phyloP scores from a whole-genome alignment of 2,113 vertebrate genomes.

The Potamarius usumacintae region DNA sequence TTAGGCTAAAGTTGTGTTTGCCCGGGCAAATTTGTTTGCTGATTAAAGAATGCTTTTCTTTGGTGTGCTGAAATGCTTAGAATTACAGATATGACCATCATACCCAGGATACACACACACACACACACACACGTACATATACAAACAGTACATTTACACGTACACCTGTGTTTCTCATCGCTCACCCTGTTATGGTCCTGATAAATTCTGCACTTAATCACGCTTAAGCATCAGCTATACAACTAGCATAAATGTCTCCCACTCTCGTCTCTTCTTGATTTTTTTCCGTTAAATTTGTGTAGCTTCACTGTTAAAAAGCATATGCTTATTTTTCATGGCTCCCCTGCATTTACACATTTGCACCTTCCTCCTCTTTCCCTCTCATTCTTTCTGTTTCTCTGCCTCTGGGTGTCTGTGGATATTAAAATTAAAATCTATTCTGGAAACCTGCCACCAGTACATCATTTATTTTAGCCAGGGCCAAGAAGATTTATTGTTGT shows the following conservation, averaged over 20 bases:
- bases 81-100: slow-evolving; percentile 3
- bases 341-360: slow-evolving; percentile 26
- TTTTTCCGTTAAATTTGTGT: not conserved
- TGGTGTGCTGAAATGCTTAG: slow-evolving; percentile 13
- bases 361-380: slow-evolving; percentile 28
- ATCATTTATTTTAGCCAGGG: slow-evolving; percentile 58
- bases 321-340: slow-evolving; percentile 22
- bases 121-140: slow-evolving; percentile 6
- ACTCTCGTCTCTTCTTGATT: not conserved
- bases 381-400: slow-evolving; percentile 28
- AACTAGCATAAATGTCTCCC: not conserved
- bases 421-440: slow-evolving; percentile 60
- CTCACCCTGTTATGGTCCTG: not conserved
- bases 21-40: slow-evolving; percentile 44
- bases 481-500: slow-evolving; percentile 59
- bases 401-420: slow-evolving; percentile 47
- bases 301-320: slow-evolving; percentile 31
- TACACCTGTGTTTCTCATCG: slow-evolving; percentile 7
- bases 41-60: slow-evolving; percentile 30
- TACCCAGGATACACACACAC: not conserved
- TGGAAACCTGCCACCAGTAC: slow-evolving; percentile 55
- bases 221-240: slow-evolving; percentile 8
- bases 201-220: not conserved
- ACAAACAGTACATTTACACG: not conserved
- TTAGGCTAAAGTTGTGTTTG: slow-evolving; percentile 44